phyloP scores from a whole-genome alignment of 37 sponge, comb jelly and placozoan genomes.

The Ianthella basta region DNA sequence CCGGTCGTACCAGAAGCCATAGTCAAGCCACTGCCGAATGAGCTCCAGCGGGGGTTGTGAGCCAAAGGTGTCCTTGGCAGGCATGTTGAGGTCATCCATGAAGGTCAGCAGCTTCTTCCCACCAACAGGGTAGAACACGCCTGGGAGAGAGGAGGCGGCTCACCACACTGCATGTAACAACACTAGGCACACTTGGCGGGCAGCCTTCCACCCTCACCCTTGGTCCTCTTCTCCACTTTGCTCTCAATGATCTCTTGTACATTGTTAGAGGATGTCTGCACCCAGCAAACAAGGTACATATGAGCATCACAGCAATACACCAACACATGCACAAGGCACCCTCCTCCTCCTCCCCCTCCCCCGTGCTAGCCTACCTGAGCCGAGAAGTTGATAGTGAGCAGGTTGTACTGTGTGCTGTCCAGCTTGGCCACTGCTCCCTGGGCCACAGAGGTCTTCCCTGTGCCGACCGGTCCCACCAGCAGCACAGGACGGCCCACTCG shows the following conservation, averaged over 20 bases:
- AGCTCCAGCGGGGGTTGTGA: constrained; percentile 99
- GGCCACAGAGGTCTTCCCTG: constrained; percentile 97
- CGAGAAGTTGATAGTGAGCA: constrained; percentile 94
- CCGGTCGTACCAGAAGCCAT: constrained; percentile 98
- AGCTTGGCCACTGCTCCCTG: constrained; percentile 88
- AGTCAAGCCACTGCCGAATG: constrained; percentile 96
- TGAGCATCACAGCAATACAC: background rate
- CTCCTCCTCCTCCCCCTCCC: background rate
- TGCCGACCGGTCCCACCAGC: constrained; percentile 96
- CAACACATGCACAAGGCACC: constrained; percentile 4
- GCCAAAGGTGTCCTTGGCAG: constrained; percentile 95
- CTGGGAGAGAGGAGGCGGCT: constrained; percentile 11
- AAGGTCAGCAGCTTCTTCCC: constrained; percentile 97
- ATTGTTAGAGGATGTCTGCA: constrained; percentile 93
- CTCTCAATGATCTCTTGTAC: constrained; percentile 99
- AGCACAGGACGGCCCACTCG: constrained; percentile 76
- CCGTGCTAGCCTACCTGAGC: constrained; percentile 73
- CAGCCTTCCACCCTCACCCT: constrained; percentile 49
- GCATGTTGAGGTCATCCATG: constrained; percentile 99
- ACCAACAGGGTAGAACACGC: constrained; percentile 96
- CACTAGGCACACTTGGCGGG: background rate
- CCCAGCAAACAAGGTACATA: background rate
- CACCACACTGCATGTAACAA: background rate
- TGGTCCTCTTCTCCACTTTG: constrained; percentile 98
- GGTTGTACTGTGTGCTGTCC: constrained; percentile 71